phyloP scores from a whole-genome alignment of 2,113 vertebrate genomes.

The Setophaga petechia region DNA sequence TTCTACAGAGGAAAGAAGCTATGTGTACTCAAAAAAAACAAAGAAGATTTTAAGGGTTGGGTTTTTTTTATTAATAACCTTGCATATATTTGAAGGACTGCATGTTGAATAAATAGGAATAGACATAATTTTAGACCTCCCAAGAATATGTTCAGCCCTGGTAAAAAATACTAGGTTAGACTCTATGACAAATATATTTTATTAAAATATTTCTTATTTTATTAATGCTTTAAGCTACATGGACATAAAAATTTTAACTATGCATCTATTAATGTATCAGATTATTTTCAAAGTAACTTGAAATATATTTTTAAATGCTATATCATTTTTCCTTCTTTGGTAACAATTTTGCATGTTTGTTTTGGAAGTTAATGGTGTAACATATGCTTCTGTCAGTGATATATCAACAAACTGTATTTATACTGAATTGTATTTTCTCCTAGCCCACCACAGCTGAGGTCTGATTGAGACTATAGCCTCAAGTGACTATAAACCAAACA shows the following conservation, averaged over 20 bases:
- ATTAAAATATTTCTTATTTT: neutral
- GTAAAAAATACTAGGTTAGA: neutral
- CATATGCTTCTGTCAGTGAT: slow-evolving; percentile 60
- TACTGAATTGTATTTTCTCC: neutral
- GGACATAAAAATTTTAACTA: neutral
- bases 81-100: neutral
- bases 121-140: neutral
- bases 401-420: slow-evolving; percentile 54
- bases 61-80: neutral
- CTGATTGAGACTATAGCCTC: slow-evolving; percentile 57
- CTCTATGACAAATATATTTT: neutral
- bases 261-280: neutral
- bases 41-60: neutral
- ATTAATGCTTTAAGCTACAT: neutral
- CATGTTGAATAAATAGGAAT: neutral
- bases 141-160: neutral
- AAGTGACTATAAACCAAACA: slow-evolving; percentile 74
- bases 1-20: neutral
- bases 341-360: slow-evolving; percentile 44
- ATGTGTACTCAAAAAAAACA: neutral
- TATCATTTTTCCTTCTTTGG: slow-evolving; percentile 7
- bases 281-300: neutral
- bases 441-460: slow-evolving; percentile 58
- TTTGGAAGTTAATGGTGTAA: slow-evolving; percentile 50
- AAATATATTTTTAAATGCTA: neutral